phyloP scores from a whole-genome alignment of 2,113 vertebrate species.

The Okapia johnstoni region DNA sequence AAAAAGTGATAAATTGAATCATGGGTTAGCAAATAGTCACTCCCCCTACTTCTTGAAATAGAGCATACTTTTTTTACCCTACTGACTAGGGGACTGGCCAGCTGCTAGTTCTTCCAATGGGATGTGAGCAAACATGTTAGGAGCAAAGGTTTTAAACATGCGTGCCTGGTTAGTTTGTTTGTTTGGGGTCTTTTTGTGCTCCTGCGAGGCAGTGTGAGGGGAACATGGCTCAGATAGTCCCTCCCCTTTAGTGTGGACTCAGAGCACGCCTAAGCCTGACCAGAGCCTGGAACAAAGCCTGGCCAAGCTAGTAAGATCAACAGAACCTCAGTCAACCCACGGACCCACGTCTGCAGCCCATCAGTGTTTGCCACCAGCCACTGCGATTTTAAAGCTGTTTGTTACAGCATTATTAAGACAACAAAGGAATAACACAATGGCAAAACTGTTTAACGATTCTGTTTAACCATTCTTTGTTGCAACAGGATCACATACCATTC shows the following conservation, averaged over 20 bases:
- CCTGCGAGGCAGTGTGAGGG: not conserved
- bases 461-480: not conserved
- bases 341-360: not conserved
- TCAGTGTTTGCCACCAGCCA: not conserved
- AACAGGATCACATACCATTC: too few relatives aligned
- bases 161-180: fast-evolving
- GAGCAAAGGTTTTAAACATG: fast-evolving
- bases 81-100: not conserved
- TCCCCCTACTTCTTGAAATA: not conserved
- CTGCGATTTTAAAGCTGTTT: not conserved
- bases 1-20: not conserved
- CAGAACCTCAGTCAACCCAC: not conserved
- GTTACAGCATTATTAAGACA: not conserved
- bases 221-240: too few relatives aligned
- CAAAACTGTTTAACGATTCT: not conserved
- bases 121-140: fast-evolving
- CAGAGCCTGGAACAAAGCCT: not conserved
- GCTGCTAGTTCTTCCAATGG: too few relatives aligned
- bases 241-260: not conserved
- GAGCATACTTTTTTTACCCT: not conserved
- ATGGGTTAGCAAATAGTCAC: not conserved
- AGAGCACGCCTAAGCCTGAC: not conserved
- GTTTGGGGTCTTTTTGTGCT: not conserved
- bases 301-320: not conserved
- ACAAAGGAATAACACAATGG: not conserved